Evolutionary conservation across 2,113 vertebrate species (phyloP), one percentile per base, ranked within the genome.

Genomic region (Tinamus guttatus): DNA sequence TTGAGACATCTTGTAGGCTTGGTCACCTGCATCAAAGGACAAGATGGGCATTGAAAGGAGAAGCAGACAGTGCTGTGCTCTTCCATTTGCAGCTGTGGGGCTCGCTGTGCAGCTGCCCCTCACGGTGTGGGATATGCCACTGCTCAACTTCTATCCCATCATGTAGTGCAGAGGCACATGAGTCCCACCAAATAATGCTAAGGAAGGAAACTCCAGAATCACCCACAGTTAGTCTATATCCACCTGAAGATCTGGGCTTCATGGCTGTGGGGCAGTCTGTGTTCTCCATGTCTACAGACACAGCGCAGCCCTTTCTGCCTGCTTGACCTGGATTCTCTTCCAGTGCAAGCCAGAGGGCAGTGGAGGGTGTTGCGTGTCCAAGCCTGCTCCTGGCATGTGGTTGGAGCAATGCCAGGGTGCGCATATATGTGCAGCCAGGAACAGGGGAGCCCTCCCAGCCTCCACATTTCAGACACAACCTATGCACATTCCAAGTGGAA

Each of bases 51-150:
- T 52, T 68, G 36, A 49, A 85, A 60, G 9, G 27, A 54, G 73
- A 63, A 62, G 30, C 21, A 21, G 67, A 0, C 1, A 6, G 24
- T 47, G 58, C 64, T 86, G 32, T 71, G 56, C 38, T 64, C 3
- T 70, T 86, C 17, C 47, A 3, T 65, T 34, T 52, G 56, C 63
- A 45, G 47, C 18, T 41, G 5, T 34, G 43, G 49, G 67, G 25
- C 58, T 90, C 9, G 27, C 45, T 40, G 40, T 69, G 22, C 49
- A 76, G 30, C 67, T 92, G 58, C 13, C 49, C 38, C 49, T 58
- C 40, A 6, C 2, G 12, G 41, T 3, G 2, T 24, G 30, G 45
- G 77, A 45, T 0, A 0, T 84, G 56, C 45, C 4, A 1, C 22
- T 89, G 65, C 62, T 81, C 36, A 51, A 2, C 9, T 19, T 70